phyloP scores from a whole-genome alignment of 2,797 vertebrate genomes.

The Esox lucius region DNA sequence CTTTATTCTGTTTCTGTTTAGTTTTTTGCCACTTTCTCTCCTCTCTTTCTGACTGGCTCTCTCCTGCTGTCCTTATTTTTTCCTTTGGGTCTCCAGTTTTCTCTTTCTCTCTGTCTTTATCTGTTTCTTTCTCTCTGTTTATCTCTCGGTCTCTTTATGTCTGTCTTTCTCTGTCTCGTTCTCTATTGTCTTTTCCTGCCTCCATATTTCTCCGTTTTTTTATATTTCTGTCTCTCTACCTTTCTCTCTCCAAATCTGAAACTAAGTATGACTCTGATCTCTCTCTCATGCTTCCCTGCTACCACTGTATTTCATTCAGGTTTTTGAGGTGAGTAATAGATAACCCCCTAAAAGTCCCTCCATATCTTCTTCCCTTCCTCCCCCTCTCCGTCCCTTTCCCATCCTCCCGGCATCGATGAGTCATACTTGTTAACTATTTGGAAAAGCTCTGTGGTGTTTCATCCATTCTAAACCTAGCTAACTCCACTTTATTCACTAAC shows the following conservation, averaged over 20 bases:
- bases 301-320: conserved; percentile 82
- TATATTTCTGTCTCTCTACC: not conserved
- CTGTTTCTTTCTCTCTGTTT: not conserved
- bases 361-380: not conserved
- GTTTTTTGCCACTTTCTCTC: too few species aligned
- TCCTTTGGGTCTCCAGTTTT: not conserved
- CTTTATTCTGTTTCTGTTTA: too few species aligned
- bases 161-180: not conserved
- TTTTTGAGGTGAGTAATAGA: conserved; percentile 90
- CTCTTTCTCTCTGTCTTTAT: not conserved
- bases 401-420: conserved; percentile 1
- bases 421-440: conserved; percentile 24
- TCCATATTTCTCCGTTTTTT: not conserved
- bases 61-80: too few species aligned
- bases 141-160: too few species aligned
- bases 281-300: conserved; percentile 84
- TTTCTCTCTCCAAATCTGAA: conserved; percentile 39
- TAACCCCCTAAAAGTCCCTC: conserved; percentile 14
- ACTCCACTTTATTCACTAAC: conserved; percentile 8
- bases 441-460: conserved; percentile 17
- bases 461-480: conserved; percentile 10
- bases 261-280: conserved; percentile 75
- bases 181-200: not conserved
- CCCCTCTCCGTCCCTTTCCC: not conserved
- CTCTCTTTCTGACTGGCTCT: too few species aligned